A percentile compares a stretch with the other conserved stretches of the same genome.
phyloP scores from a whole-genome alignment of 2,888 invertebrate species.

The Dimorphilus gyrociliatus region DNA sequence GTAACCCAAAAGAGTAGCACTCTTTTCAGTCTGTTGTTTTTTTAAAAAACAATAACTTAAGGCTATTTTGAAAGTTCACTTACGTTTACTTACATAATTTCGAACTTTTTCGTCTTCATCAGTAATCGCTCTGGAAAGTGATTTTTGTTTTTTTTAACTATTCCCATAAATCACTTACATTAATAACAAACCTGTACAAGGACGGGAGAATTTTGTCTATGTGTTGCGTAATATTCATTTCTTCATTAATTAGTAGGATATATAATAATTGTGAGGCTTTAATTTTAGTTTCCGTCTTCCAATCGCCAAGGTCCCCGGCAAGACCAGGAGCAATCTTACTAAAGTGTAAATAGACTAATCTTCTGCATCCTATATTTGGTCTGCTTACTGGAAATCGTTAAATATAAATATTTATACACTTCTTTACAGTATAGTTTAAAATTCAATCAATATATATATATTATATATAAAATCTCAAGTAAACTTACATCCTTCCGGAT shows the following conservation, averaged over 20 bases:
- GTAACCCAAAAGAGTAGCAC: slow-evolving; percentile 56
- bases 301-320: slow-evolving; percentile 54
- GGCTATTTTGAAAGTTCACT: no score
- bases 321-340: slow-evolving; percentile 53
- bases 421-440: no score
- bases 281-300: slow-evolving; percentile 53
- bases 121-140: slow-evolving; percentile 47
- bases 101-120: slow-evolving; percentile 50
- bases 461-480: background rate
- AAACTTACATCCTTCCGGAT: slow-evolving; percentile 48
- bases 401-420: no score
- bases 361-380: slow-evolving; percentile 73
- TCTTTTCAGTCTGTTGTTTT: slow-evolving; percentile 50
- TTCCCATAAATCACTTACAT: no score
- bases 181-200: no score
- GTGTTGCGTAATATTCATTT: slow-evolving; percentile 52
- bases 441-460: no score
- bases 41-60: no score
- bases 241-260: slow-evolving; percentile 54
- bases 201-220: slow-evolving; percentile 45
- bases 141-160: no score
- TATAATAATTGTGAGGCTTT: slow-evolving; percentile 59
- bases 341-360: slow-evolving; percentile 56
- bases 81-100: slow-evolving; percentile 36
- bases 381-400: slow-evolving; percentile 44